Conservation (phyloP, 2,888 invertebrate species). For the Platycheirus rosarum region DNA sequence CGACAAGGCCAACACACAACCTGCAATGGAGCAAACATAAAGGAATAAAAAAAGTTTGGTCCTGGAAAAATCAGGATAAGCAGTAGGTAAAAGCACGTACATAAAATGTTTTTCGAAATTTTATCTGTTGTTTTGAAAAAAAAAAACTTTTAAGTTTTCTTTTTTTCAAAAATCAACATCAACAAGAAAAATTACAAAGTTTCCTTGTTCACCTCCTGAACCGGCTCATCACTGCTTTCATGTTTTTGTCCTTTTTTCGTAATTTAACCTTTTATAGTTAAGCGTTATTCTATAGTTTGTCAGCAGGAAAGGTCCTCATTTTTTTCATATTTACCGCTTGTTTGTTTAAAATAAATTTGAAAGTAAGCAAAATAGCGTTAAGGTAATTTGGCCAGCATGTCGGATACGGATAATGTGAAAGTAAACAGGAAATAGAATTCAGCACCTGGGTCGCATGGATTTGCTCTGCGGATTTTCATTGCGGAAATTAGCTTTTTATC, state of each 20-base stretch:
- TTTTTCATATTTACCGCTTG: slow-evolving; percentile 9
- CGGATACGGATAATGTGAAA: slow-evolving; percentile 12
- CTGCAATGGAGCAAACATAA: slow-evolving; percentile 1
- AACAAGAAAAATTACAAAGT: slow-evolving; percentile 4
- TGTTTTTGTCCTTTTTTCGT: slow-evolving; percentile 7
- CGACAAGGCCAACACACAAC: neutral
- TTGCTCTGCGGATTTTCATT: too few species aligned
- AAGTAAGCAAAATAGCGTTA: slow-evolving; percentile 5
- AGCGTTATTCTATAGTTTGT: slow-evolving; percentile 58
- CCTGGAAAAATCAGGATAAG: slow-evolving; percentile 46
- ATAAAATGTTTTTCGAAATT: slow-evolving; percentile 42
- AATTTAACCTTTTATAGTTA: slow-evolving; percentile 57
- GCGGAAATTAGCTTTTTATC: too few species aligned
- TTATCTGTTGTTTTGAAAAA: slow-evolving; percentile 18
- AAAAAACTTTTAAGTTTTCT: slow-evolving; percentile 24
- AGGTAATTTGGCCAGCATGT: slow-evolving; percentile 22
- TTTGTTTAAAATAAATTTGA: slow-evolving; percentile 48
- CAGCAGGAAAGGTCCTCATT: slow-evolving; percentile 22
- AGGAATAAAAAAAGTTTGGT: slow-evolving; percentile 12
- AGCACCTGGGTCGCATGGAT: too few species aligned
- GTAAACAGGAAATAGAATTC: neutral
- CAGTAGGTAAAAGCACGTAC: slow-evolving; percentile 35
- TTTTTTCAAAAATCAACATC: slow-evolving; percentile 3
- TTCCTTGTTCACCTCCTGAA: slow-evolving; percentile 27
- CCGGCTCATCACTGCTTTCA: slow-evolving; percentile 11